Evolutionary conservation across 1,140 invertebrate genomes (phyloP), one percentile per base, ranked within the genome.

Genomic region (Pollicipes pollicipes): DNA sequence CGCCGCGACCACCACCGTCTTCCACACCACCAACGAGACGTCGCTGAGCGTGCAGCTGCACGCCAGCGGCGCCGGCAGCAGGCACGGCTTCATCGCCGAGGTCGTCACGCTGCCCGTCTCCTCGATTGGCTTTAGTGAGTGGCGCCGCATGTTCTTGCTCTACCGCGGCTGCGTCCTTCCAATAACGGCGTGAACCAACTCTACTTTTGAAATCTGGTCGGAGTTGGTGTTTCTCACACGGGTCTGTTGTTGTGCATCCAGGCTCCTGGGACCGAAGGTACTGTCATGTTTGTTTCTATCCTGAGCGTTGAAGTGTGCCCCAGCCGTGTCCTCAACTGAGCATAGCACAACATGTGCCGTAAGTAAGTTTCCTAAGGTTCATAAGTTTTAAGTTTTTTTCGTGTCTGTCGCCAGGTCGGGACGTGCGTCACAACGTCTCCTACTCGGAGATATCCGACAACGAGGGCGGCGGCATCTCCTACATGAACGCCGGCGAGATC

Each of bases 21-120:
- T 93, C 35, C 90, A 91, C 73, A 87, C 81, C 76, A 91, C 88
- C 0, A 82, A 82, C 68, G 85, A 86, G 28, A 86, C 90, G 0
- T 91, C 90, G 75, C 81, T 99, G 69, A 95, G 93, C 76, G 82
- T 99, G 2, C 89, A 93, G 78, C 79, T 99, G 21, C 93, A 97
- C 77, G 94, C 95, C 0, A 97, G 94, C 73, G 95, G 95, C 45
- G 95, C 94, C 0, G 92, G 91, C 66, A 88, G 87, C 31, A 83
- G 86, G n/a, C 90, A 96, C 79, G 97, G 97, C 70, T 99, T 99
- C 78, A 91, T 99, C 74, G 97, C 96, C 26, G 96, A 99, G 83
- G 86, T 99, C 70, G 88, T 98, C 0, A 96, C 94, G 0, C 80
- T 98, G 29, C 97, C 97, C 0, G 91, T 95, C 75, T 91, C 91